phyloP scores from a whole-genome alignment of 1,140 invertebrate genomes.

The Agrypnia vestita region DNA sequence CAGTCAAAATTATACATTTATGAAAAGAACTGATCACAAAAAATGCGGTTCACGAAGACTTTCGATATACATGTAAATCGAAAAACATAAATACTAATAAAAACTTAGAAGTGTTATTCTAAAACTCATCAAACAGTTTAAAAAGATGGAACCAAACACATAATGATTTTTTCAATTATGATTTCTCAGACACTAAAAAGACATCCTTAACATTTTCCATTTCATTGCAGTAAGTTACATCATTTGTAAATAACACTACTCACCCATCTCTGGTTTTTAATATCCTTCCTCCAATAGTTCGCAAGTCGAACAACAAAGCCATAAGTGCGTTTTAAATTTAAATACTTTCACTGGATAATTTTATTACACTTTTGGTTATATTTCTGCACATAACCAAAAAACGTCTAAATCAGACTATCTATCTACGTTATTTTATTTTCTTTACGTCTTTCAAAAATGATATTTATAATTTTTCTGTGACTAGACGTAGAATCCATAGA shows the following conservation, averaged over 20 bases:
- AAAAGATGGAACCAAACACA: too few species aligned
- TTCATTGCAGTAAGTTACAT: constrained; percentile 26
- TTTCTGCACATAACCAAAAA: constrained; percentile 22
- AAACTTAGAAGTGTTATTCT: too few species aligned
- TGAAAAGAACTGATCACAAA: too few species aligned
- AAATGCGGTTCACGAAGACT: too few species aligned
- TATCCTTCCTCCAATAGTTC: constrained; percentile 9
- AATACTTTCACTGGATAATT: background rate
- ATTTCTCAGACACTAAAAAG: too few species aligned
- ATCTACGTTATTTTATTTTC: background rate
- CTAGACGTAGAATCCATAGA: too few species aligned
- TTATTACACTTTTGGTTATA: background rate
- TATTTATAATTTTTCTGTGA: background rate
- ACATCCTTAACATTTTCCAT: background rate
- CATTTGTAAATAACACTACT: constrained; percentile 25
- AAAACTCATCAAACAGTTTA: too few species aligned
- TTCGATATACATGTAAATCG: too few species aligned
- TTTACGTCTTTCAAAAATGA: background rate
- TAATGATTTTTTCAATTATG: too few species aligned
- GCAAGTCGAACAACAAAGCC: constrained; percentile 42
- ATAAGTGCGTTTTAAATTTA: background rate
- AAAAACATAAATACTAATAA: too few species aligned
- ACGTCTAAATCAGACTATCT: background rate
- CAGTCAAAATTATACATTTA: too few species aligned
- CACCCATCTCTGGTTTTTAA: constrained; percentile 33